Conservation (phyloP, 2,113 vertebrate species). For the Andinoacara biseriatus region DNA sequence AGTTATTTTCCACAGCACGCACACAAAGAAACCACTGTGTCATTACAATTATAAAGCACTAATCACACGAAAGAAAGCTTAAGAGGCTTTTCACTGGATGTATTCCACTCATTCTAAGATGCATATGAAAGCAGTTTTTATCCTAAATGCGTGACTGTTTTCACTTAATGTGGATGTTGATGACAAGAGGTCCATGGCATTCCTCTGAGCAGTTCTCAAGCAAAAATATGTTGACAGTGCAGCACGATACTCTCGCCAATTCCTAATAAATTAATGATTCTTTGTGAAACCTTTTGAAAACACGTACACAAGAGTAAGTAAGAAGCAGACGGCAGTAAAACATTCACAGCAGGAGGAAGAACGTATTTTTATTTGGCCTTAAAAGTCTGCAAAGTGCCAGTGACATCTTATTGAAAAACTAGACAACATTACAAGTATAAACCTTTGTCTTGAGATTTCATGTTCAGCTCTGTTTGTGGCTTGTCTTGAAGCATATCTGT, state of each 20-base stretch:
- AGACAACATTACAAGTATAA: neutral
- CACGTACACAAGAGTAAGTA: conserved; percentile 1
- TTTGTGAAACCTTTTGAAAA: conserved; percentile 12
- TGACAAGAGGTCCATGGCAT: conserved; percentile 25
- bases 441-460: neutral
- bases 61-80: neutral
- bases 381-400: neutral
- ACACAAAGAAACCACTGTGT: neutral
- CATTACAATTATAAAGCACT: neutral
- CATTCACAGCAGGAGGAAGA: neutral
- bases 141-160: conserved; percentile 22
- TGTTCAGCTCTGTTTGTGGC: neutral
- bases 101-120: conserved; percentile 10
- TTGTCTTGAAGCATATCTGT: neutral
- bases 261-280: conserved; percentile 35
- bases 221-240: conserved; percentile 42
- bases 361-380: neutral
- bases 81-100: neutral
- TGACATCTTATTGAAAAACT: neutral
- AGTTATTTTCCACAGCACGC: neutral
- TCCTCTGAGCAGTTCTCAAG: conserved; percentile 17
- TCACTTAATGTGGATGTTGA: conserved; percentile 6
- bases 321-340: neutral
- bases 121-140: neutral
- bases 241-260: conserved; percentile 1